Evolutionary conservation across 2,888 invertebrate genomes (phyloP).

Genomic region (Diaphora mendica): DNA sequence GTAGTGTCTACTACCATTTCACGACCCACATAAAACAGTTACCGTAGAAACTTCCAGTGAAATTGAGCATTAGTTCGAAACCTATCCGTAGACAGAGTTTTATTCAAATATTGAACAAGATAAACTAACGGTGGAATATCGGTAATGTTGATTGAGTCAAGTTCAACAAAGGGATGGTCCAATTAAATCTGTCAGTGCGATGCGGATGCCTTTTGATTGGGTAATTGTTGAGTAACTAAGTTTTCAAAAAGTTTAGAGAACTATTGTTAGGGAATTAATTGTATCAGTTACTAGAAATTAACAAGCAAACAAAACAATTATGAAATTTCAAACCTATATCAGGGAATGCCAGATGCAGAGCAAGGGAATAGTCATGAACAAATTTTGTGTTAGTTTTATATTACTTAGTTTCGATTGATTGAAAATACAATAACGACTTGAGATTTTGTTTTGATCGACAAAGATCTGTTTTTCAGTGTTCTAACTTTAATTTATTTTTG

Average conservation of each 20-base stretch:
- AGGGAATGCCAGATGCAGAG: not conserved
- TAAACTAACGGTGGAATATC: slow-evolving; percentile 48
- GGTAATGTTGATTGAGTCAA: slow-evolving; percentile 52
- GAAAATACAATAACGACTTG: not conserved
- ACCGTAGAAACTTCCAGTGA: slow-evolving; percentile 21
- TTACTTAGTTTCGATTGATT: not conserved
- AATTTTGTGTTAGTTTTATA: not conserved
- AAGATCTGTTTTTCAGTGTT: not conserved
- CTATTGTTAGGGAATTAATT: slow-evolving; percentile 13
- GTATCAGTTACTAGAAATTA: not conserved
- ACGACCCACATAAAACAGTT: slow-evolving; percentile 18
- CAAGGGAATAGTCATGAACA: not conserved
- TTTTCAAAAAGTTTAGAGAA: slow-evolving; percentile 39
- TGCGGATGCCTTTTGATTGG: slow-evolving; percentile 50
- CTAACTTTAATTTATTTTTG: slow-evolving; percentile 35
- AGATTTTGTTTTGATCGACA: not conserved
- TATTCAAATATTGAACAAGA: slow-evolving; percentile 52
- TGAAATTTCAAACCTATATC: not conserved
- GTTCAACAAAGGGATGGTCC: slow-evolving; percentile 49
- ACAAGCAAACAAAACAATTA: slow-evolving; percentile 8
- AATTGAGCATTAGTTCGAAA: slow-evolving; percentile 43
- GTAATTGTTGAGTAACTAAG: slow-evolving; percentile 48
- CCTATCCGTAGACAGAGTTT: slow-evolving; percentile 42
- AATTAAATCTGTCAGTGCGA: slow-evolving; percentile 47
- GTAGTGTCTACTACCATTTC: not conserved